Evolutionary conservation across 2,888 invertebrate genomes (phyloP), one percentile per base, ranked within the genome.

Genomic region (Macaria notata): DNA sequence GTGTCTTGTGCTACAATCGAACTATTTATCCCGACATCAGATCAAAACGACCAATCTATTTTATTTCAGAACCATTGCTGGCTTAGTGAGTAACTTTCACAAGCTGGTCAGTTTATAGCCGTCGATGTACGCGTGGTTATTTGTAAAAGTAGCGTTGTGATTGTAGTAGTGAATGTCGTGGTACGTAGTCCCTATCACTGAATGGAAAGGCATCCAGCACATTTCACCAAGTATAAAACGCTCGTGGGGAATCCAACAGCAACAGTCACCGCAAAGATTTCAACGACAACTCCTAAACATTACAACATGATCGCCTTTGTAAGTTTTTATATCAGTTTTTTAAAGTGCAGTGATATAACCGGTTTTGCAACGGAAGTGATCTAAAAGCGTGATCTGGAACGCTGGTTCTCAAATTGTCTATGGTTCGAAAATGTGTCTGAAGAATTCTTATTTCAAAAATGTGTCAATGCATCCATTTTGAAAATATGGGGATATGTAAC

Each of bases 171-270:
- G 59, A 57, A 53, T 9, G 6, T 57, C 70, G 49, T 66, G 62
- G 78, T 88, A 72, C 66, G 44, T 47, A 64, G 73, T 70, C 68
- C 81, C 89, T 86, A 88, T 88, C 88, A 74, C 84, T 83, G 78
- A 86, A 86, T 89, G 84, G 90, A 90, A 91, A 90, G 91, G 90
- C 72, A 65, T 63, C 64, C 69, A 69, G 72, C 72, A 68, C 90
- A 87, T 91, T 91, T 88, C 91, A 84, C 89, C 83, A 77, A 83
- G 81, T 91, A 91, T 91, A 91, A 87, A 91, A 90, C 63, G 75
- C 57, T 84, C 56, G 83, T 75, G 78, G 79, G 80, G 83, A 77
- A 73, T 78, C 67, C 54, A 64, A 70, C 75, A 65, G 76, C 84
- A 86, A 83, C 90, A 90, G 88, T 91, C 84, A 83, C 75, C 75